Evolutionary conservation across 23 tunicate genomes (phyloP).

Genomic region (Clavelina lepadiformis): DNA sequence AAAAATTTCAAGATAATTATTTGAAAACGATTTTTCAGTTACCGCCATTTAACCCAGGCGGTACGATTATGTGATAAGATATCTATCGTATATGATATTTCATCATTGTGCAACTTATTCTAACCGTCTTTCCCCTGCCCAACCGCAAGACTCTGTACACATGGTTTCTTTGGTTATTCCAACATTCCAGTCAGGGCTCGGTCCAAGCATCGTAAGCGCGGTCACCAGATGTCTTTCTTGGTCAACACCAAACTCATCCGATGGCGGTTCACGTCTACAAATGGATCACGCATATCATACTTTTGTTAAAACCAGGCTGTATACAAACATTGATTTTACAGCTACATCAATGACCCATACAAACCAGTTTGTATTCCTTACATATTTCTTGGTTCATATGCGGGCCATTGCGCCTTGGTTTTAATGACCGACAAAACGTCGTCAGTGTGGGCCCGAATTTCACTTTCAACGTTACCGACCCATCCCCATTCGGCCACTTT

Average conservation of each 20-base stretch:
- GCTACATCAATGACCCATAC: not conserved
- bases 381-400: conserved; percentile 77
- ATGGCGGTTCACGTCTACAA: conserved; percentile 63
- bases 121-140: conserved; percentile 56
- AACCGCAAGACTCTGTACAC: conserved; percentile 81
- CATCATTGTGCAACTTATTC: too few relatives aligned
- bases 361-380: conserved; percentile 6
- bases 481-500: conserved; percentile 98
- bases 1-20: too few relatives aligned
- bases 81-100: too few relatives aligned
- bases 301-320: too few relatives aligned
- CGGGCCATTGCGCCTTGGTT: conserved; percentile 98
- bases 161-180: conserved; percentile 71
- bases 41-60: too few relatives aligned
- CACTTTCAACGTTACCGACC: conserved; percentile 57
- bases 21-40: too few relatives aligned
- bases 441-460: conserved; percentile 51
- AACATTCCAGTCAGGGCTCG: conserved; percentile 99
- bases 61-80: too few relatives aligned
- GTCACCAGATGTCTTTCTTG: conserved; percentile 59
- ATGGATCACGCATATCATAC: not conserved
- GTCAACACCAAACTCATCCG: conserved; percentile 51
- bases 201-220: conserved; percentile 89
- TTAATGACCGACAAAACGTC: conserved; percentile 79
- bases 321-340: not conserved